These are phyloP conservation scores for Drosophila lowei DNA, from an alignment of 1,140 invertebrate species.

Conservation along the genomic window DNA sequence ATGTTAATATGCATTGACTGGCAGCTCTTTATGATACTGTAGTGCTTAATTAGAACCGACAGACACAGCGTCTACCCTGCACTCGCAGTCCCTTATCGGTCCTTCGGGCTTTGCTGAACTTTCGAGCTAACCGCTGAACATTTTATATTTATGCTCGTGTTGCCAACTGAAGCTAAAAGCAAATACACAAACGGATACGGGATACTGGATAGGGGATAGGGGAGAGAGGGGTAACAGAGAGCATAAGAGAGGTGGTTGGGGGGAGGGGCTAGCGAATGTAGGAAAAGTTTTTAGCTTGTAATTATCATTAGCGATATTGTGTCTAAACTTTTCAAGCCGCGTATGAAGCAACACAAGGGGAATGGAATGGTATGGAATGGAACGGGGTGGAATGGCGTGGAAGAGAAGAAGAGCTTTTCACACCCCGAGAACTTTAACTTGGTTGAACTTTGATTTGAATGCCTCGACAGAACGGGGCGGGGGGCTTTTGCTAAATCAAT, in stretches of 20 bases:
- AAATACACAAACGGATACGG: slow-evolving; percentile 27
- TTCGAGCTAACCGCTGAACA: slow-evolving; percentile 60
- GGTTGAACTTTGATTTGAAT: slow-evolving; percentile 35
- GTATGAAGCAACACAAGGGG: slow-evolving; percentile 45
- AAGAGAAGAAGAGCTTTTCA: slow-evolving; percentile 4
- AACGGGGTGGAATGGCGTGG: slow-evolving; percentile 18
- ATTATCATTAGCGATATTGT: slow-evolving; percentile 82
- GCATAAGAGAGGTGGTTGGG: background rate
- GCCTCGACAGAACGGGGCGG: too few species aligned
- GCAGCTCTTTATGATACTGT: slow-evolving; percentile 24
- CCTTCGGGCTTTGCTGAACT: slow-evolving; percentile 41
- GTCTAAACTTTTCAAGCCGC: slow-evolving; percentile 74
- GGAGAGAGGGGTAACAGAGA: background rate
- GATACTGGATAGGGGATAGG: slow-evolving; percentile 14
- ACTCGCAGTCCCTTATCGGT: slow-evolving; percentile 16
- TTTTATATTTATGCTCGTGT: slow-evolving; percentile 74
- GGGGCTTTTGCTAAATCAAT: slow-evolving; percentile 24
- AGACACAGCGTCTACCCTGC: background rate
- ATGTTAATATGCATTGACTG: slow-evolving; percentile 22
- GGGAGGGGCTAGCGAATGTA: slow-evolving; percentile 47
- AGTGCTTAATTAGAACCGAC: slow-evolving; percentile 22
- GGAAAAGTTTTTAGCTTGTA: slow-evolving; percentile 76
- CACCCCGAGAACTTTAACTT: slow-evolving; percentile 6
- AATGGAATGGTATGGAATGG: slow-evolving; percentile 11
- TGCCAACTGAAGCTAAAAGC: slow-evolving; percentile 66